Percentiles rank a stretch among this genome's conserved stretches.
These are phyloP conservation scores for Limnephilus rhombicus DNA, from an alignment of 2,888 invertebrate genomes.

Conservation along the genomic window DNA sequence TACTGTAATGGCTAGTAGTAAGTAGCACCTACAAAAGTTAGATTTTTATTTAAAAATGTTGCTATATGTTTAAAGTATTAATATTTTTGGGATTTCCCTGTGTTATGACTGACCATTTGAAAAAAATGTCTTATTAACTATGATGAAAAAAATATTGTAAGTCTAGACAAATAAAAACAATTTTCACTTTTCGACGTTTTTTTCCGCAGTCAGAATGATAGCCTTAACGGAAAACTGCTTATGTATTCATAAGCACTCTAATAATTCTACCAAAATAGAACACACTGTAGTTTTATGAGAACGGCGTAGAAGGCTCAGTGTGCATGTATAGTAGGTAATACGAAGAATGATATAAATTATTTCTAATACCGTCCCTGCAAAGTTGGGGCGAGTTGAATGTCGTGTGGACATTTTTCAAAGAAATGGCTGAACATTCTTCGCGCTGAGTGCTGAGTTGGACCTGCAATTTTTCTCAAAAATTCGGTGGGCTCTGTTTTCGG, in stretches of 20 bases:
- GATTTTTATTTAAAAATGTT: too few species aligned
- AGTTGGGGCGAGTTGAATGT: conserved; percentile 61
- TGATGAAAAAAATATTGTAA: too few species aligned
- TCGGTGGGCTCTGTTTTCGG: neutral
- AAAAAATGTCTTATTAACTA: too few species aligned
- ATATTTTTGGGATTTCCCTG: too few species aligned
- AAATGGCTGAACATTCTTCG: conserved; percentile 60
- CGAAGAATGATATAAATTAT: conserved; percentile 45
- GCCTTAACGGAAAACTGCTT: too few species aligned
- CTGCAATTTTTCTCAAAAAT: conserved; percentile 25
- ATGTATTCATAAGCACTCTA: neutral
- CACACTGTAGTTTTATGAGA: neutral
- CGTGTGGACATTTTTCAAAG: conserved; percentile 64
- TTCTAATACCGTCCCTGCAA: conserved; percentile 45
- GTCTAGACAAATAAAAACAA: too few species aligned
- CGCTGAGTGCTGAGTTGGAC: conserved; percentile 13
- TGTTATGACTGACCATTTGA: too few species aligned
- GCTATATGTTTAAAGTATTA: too few species aligned
- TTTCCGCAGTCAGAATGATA: too few species aligned
- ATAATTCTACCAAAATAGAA: neutral
- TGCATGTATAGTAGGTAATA: neutral
- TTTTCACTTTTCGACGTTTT: too few species aligned
- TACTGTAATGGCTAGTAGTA: too few species aligned
- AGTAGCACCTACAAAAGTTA: too few species aligned
- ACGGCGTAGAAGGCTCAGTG: neutral